Base-by-base conservation (phyloP, 2,888 invertebrate species). In the Eucera pruinosa region DNA sequence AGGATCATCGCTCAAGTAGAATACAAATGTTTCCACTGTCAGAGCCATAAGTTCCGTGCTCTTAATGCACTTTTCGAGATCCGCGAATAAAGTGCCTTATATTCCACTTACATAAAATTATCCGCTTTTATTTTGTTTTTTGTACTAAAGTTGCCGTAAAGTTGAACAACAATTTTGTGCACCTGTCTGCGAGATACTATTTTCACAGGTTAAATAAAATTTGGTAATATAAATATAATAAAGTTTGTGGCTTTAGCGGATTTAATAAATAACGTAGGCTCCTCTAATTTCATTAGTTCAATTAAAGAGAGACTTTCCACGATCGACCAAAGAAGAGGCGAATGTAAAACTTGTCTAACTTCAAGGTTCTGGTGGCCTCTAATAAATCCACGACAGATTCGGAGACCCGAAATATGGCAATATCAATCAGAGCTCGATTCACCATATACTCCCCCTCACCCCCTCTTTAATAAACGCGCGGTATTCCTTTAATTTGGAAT, bases 131-230 rank as follows among this genome's bases (percentile, higher is more conserved):
- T n/a, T n/a, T n/a, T n/a, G n/a, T n/a, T n/a, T n/a, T n/a, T n/a
- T 20, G 7, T n/a, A 23, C 25, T 47, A 61, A 68, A 67, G 41
- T 55, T 41, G 20, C 18, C 2, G 13, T 9, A n/a, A 39, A 23
- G 27, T 55, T 55, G n/a, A 23, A 47, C 65, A 18, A 13, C 18
- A 23, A n/a, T 23, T 25, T 65, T 33, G 9, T 20, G 27, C 18
- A 15, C 7, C 25, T 13, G 0, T 13, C 39, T 64, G 47, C 20
- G 11, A 0, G 15, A n/a, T 7, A n/a, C 39, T 57, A 48, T 48
- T 47, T 57, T 15, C 30, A 20, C 39, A 39, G 48, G 33, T 0
- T 30, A 27, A 23, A 27, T 18, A 41, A 58, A 5, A 58, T 48
- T 50, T 15, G 1, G 23, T 1, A 4, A n/a, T 3, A 13, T 4